phyloP scores from a whole-genome alignment of 2,888 invertebrate species.

The Cremastobaeus sp. region DNA sequence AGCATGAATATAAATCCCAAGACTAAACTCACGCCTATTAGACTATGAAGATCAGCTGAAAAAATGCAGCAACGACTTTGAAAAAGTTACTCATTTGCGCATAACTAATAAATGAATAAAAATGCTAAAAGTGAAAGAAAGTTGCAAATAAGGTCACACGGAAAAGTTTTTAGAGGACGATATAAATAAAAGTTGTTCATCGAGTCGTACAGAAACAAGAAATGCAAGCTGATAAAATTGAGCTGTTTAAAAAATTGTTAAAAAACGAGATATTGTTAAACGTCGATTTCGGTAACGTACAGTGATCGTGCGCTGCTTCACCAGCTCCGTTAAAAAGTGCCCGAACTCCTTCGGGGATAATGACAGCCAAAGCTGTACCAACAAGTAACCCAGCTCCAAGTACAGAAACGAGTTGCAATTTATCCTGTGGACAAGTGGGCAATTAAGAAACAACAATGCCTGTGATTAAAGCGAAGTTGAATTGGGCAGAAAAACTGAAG shows the following conservation, averaged over 20 bases:
- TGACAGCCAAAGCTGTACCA: slow-evolving; percentile 97
- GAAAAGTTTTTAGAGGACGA: no score
- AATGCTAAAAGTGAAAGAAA: no score
- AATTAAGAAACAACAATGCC: neutral
- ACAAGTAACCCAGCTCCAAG: slow-evolving; percentile 98
- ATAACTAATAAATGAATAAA: no score
- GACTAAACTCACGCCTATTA: slow-evolving; percentile 95
- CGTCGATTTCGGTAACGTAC: no score
- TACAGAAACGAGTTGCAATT: slow-evolving; percentile 94
- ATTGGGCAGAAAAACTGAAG: neutral
- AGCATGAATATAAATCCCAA: slow-evolving; percentile 99
- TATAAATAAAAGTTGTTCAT: no score
- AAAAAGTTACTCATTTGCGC: no score
- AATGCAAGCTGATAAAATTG: no score
- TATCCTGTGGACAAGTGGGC: slow-evolving; percentile 88
- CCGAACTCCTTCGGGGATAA: slow-evolving; percentile 99
- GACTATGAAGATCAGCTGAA: slow-evolving; percentile 83
- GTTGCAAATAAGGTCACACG: no score
- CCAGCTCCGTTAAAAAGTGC: slow-evolving; percentile 81
- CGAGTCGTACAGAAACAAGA: no score
- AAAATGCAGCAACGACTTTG: slow-evolving; percentile 14
- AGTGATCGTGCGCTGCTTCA: slow-evolving; percentile 55
- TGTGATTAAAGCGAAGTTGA: neutral
- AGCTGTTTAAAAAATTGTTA: no score
- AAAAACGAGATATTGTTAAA: no score